A percentile compares a stretch with the other conserved stretches of the same genome.
phyloP scores from a whole-genome alignment of 2,113 vertebrate species.

The Hymenochirus boettgeri region DNA sequence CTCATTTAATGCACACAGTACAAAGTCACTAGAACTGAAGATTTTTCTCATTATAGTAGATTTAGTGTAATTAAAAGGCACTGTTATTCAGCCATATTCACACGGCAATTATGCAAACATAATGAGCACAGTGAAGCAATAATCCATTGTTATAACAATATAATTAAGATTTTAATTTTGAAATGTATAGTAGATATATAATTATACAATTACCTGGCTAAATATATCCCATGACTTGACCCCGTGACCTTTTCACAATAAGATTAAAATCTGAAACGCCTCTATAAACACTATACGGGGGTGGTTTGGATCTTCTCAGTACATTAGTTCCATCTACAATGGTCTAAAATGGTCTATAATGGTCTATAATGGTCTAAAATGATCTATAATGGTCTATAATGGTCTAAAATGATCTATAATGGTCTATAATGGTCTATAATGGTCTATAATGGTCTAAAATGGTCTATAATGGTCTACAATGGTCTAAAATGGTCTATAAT shows the following conservation, averaged over 20 bases:
- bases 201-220: conserved; percentile 35
- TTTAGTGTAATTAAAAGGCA: conserved; percentile 31
- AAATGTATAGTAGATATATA: conserved; percentile 31
- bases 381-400: too few species aligned
- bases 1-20: too few species aligned
- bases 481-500: too few species aligned
- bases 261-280: conserved; percentile 5
- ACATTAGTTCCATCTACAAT: too few species aligned
- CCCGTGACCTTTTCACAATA: conserved; percentile 14
- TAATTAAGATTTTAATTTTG: conserved; percentile 37
- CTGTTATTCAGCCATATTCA: conserved; percentile 13
- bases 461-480: too few species aligned
- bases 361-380: too few species aligned
- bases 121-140: conserved; percentile 29
- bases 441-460: too few species aligned
- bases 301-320: conserved; percentile 8
- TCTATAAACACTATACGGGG: conserved; percentile 23
- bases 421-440: too few species aligned
- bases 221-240: conserved; percentile 33
- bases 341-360: too few species aligned
- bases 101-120: conserved; percentile 15
- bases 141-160: conserved; percentile 32
- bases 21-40: conserved; percentile 28
- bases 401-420: too few species aligned
- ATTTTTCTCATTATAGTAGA: conserved; percentile 17